Evolutionary conservation across 2,888 invertebrate genomes (phyloP).

Genomic region (Copidosoma aretas): DNA sequence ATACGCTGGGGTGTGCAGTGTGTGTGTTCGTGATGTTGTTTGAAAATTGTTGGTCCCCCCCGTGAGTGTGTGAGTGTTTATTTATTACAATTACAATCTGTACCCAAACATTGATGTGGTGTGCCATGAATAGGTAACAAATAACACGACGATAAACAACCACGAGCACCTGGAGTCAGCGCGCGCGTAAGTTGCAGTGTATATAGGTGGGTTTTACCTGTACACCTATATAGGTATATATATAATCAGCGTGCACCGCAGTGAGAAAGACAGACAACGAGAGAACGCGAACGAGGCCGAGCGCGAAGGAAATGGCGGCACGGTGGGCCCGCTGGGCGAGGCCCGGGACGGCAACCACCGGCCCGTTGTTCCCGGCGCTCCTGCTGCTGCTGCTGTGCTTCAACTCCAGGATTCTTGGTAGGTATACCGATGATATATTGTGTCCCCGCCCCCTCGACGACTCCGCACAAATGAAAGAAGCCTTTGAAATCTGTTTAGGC

Average conservation of each 20-base stretch:
- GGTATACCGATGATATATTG: not conserved
- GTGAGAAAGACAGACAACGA: not conserved
- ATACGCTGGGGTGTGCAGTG: too few species aligned
- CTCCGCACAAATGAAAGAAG: not conserved
- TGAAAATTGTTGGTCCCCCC: too few species aligned
- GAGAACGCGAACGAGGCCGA: not conserved
- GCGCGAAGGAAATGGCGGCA: not conserved
- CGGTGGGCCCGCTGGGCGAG: slow-evolving; percentile 40
- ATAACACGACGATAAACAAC: not conserved
- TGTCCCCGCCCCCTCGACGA: not conserved
- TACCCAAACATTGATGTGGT: too few species aligned
- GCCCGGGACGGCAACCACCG: slow-evolving; percentile 39
- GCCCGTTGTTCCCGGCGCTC: not conserved
- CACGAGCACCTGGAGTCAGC: not conserved
- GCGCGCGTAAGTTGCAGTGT: not conserved
- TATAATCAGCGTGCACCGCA: not conserved
- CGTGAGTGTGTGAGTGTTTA: too few species aligned
- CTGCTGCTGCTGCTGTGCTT: not conserved
- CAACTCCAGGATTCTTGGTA: not conserved
- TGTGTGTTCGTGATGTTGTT: too few species aligned
- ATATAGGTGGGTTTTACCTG: not conserved
- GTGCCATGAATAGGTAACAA: too few species aligned
- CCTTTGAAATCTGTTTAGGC: too few species aligned
- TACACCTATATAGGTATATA: not conserved
- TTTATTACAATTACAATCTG: too few species aligned